Evolutionary conservation across 2,797 vertebrate genomes (phyloP).

Genomic region (Eulemur coronatus): DNA sequence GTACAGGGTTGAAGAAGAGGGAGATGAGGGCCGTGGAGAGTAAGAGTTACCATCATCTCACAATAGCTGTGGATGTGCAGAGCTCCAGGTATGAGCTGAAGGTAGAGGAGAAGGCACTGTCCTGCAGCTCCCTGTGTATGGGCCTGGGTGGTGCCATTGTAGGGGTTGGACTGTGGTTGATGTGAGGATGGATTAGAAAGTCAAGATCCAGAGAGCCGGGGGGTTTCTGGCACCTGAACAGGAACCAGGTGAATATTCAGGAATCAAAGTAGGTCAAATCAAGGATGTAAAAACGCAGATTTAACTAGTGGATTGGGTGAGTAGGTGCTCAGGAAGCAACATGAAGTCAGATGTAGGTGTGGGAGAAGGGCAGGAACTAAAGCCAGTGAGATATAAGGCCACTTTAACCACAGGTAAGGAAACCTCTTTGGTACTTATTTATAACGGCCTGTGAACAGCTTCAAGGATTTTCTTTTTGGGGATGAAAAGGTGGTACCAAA

Average conservation of each 20-base stretch:
- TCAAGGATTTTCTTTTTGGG: neutral
- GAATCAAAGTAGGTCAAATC: neutral
- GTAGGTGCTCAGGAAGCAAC: neutral
- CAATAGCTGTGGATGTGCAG: neutral
- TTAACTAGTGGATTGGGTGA: neutral
- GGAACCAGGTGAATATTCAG: neutral
- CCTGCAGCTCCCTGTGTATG: too few relatives aligned
- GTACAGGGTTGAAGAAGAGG: neutral
- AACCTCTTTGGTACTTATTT: neutral
- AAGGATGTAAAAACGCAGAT: neutral
- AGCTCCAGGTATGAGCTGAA: neutral
- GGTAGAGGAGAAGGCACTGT: neutral
- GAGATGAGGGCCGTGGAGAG: neutral
- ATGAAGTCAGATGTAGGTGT: neutral
- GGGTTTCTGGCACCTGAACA: neutral
- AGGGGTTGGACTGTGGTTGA: neutral
- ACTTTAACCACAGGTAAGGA: neutral
- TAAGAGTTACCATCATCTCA: neutral
- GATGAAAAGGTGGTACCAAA: neutral
- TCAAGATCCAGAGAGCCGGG: neutral
- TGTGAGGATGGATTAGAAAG: neutral
- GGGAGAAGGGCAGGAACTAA: neutral
- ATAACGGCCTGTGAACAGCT: neutral
- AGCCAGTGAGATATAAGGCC: neutral
- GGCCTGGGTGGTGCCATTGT: neutral